These are phyloP conservation scores for Platysteira castanea DNA, from an alignment of 2,113 vertebrate genomes.

Conservation along the genomic window DNA sequence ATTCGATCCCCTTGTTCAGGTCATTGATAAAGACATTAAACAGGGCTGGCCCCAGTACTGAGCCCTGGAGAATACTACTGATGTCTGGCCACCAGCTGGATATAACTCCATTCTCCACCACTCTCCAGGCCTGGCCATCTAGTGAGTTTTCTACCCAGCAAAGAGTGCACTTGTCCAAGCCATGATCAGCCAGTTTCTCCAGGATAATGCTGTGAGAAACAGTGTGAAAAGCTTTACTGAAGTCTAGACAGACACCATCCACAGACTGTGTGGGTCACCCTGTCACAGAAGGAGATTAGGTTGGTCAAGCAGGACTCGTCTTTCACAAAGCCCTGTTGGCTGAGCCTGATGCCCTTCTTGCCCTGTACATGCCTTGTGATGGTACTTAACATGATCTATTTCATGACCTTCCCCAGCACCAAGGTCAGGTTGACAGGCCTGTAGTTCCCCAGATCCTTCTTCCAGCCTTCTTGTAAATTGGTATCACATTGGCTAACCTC, in stretches of 20 bases:
- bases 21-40: background rate
- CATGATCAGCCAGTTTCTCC: background rate
- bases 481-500: background rate
- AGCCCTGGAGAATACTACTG: background rate
- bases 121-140: background rate
- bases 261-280: background rate
- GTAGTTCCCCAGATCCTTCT: fast-evolving
- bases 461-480: background rate
- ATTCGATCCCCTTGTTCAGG: fast-evolving
- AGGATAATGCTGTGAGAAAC: background rate
- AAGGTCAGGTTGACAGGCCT: background rate
- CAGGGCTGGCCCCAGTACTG: background rate
- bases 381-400: background rate
- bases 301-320: background rate
- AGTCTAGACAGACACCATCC: background rate
- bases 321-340: background rate
- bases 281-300: background rate
- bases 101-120: background rate
- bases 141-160: background rate
- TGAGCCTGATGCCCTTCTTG: background rate
- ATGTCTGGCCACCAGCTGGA: too few species aligned
- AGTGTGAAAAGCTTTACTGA: background rate
- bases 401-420: background rate
- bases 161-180: background rate
- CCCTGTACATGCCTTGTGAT: fast-evolving